Conservation (phyloP, 1,140 invertebrate species). For the Phthorimaea operculella region DNA sequence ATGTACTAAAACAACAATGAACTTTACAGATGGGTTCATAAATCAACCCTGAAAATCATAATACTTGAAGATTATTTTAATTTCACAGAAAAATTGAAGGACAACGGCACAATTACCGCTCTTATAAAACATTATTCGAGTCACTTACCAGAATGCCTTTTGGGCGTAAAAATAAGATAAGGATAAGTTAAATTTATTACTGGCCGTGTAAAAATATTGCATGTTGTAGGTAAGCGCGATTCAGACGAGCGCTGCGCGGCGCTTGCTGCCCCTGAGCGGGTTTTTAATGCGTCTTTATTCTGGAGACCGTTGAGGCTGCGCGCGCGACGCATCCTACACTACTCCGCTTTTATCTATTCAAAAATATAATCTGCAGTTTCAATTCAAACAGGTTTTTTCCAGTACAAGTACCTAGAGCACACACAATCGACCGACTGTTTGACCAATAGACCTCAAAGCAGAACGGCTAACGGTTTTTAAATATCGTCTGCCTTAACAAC, state of each 20-base stretch:
- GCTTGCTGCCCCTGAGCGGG: slow-evolving; percentile 37
- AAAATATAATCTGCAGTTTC: neutral
- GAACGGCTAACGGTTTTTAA: neutral
- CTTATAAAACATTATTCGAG: slow-evolving; percentile 31
- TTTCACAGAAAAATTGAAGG: slow-evolving; percentile 14
- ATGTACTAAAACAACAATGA: slow-evolving; percentile 1
- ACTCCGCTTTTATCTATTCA: neutral
- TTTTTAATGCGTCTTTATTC: slow-evolving; percentile 24
- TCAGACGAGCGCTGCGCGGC: slow-evolving; percentile 36
- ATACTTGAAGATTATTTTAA: slow-evolving; percentile 5
- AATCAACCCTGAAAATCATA: neutral
- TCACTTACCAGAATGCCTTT: slow-evolving; percentile 27
- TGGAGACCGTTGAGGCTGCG: neutral
- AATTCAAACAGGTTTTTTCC: neutral
- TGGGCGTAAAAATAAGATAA: slow-evolving; percentile 34
- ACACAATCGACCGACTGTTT: neutral
- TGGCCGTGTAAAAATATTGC: slow-evolving; percentile 40
- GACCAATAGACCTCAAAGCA: neutral
- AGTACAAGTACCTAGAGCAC: no score
- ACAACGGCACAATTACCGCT: slow-evolving; percentile 25
- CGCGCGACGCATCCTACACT: neutral
- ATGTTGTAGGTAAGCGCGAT: slow-evolving; percentile 38
- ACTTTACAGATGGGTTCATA: neutral
- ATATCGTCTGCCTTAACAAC: neutral
- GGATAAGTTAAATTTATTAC: slow-evolving; percentile 44